Base-by-base conservation (phyloP, 1,140 invertebrate genomes). In the Copidosoma floridanum region DNA sequence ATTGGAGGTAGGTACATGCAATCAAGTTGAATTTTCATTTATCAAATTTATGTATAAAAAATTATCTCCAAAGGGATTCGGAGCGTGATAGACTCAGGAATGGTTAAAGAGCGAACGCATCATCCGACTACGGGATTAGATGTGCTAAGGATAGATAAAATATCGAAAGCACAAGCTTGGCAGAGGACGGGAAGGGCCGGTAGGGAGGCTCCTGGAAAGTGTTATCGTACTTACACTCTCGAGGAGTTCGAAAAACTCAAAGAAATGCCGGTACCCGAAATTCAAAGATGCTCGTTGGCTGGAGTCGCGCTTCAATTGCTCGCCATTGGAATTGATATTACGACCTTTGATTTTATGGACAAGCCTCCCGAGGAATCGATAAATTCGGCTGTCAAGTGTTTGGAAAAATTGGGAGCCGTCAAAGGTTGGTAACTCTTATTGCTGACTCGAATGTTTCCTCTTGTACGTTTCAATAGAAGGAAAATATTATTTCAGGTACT, bases 51-150 rank as follows among this genome's bases (percentile, higher is more conserved):
- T n/a, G n/a, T n/a, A n/a, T n/a, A n/a, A n/a, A n/a, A n/a, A n/a
- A n/a, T n/a, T 56, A 5, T 43, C 44, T 70, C 67, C 55, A 20
- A 27, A 80, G 93, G 94, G 20, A 94, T 99, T 59, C 89, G 91
- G 67, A 93, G 89, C 81, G 94, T 99, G 3, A 90, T 99, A 60
- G 98, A 99, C 74, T 89, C 89, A 61, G 97, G 97, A 7, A 89
- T 91, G 75, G 95, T 98, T 0, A 99, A 99, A 82, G 85, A 86
- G 56, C 89, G 88, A 75, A 85, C 87, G 0, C 94, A 90, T 82
- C 90, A 93, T 71, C 85, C 91, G 5, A 82, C 79, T 14, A 94
- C 89, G 26, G 93, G 93, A 12, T 82, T 97, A 41, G 94, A 98
- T 76, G 76, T 92, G 11, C 75, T 98, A 35, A 88, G 88, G 71